Percentiles rank a stretch among this genome's conserved stretches.
These are phyloP conservation scores for Sinocyclocheilus rhinocerous DNA, from an alignment of 2,113 vertebrate genomes.

Conservation along the genomic window DNA sequence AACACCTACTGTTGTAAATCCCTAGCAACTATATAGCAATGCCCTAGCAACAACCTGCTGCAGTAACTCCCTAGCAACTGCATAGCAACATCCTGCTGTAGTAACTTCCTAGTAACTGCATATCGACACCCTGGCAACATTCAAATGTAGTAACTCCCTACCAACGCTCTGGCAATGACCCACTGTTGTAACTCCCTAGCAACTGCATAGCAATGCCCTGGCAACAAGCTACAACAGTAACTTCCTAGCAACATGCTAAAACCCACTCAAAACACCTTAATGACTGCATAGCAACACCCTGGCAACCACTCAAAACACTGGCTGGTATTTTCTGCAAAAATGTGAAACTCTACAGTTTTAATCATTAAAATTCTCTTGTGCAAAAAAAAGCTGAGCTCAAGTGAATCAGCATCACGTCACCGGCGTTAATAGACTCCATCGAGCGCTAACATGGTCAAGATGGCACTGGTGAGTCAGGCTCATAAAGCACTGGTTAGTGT, in stretches of 20 bases:
- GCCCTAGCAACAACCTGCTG: background rate
- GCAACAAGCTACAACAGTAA: no score
- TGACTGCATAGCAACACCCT: background rate
- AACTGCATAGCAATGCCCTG: background rate
- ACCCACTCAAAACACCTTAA: background rate
- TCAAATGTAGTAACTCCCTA: background rate
- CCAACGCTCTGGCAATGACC: background rate
- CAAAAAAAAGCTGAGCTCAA: background rate
- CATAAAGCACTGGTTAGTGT: constrained; percentile 4
- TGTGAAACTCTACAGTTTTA: background rate
- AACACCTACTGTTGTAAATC: background rate
- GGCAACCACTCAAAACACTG: background rate
- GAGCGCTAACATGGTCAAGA: constrained; percentile 14
- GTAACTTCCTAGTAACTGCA: background rate
- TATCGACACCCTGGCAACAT: background rate
- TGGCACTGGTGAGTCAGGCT: constrained; percentile 19
- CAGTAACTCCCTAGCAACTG: background rate
- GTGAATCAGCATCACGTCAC: constrained; percentile 8
- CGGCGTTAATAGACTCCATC: background rate
- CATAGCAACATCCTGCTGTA: background rate
- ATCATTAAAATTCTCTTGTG: background rate
- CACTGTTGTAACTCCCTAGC: background rate
- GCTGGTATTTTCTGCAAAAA: background rate
- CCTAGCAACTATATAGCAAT: background rate
- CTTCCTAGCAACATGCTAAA: background rate